phyloP scores from a whole-genome alignment of 2,888 invertebrate genomes.

The Stenodema calcarata region DNA sequence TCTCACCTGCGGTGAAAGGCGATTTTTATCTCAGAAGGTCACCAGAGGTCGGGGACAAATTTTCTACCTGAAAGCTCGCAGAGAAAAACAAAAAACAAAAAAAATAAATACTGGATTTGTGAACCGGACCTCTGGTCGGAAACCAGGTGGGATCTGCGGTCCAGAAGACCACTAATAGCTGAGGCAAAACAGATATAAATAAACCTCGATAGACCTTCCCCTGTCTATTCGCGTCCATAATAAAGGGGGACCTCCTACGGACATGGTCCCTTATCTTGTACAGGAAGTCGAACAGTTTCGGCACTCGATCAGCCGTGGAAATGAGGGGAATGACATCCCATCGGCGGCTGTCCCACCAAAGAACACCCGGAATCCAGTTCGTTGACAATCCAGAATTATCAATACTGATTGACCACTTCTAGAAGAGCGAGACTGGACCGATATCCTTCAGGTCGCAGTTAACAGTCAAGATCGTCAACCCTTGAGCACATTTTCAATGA shows the following conservation, averaged over 20 bases:
- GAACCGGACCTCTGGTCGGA: background rate
- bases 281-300: background rate
- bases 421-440: too few species aligned
- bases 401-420: too few species aligned
- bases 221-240: background rate
- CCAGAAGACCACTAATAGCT: background rate
- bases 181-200: background rate
- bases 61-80: background rate
- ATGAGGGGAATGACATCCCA: background rate
- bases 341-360: background rate
- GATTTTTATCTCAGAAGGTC: background rate
- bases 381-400: background rate
- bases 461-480: too few species aligned
- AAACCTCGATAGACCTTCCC: background rate
- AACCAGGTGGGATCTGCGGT: background rate
- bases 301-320: background rate
- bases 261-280: background rate
- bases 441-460: too few species aligned
- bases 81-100: background rate
- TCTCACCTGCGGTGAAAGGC: background rate
- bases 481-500: too few species aligned
- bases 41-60: background rate
- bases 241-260: background rate
- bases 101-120: background rate
- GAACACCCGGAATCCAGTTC: background rate